Evolutionary conservation across 37 sponge, comb jelly and placozoan species (phyloP).

Genomic region (Bolinopsis microptera): DNA sequence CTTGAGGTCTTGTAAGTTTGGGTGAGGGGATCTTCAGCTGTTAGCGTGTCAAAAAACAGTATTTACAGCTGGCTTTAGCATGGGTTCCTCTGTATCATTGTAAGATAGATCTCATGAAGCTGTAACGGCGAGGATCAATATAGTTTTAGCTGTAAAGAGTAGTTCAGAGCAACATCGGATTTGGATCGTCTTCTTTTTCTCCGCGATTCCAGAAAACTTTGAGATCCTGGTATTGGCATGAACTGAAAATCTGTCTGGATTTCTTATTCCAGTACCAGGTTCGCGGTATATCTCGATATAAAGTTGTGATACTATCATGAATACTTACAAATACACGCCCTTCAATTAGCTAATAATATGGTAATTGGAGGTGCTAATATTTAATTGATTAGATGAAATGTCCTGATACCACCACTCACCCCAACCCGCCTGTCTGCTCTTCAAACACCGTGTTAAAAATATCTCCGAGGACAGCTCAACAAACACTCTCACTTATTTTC

Average conservation of each 20-base stretch:
- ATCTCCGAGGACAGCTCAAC: too few species aligned
- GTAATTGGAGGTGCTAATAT: background rate
- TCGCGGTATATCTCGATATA: too few species aligned
- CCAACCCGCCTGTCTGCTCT: too few species aligned
- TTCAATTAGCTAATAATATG: background rate
- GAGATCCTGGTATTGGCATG: too few species aligned
- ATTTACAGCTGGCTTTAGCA: background rate
- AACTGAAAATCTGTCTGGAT: too few species aligned
- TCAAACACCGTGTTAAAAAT: too few species aligned
- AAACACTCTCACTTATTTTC: too few species aligned
- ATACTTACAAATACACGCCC: background rate
- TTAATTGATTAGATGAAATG: background rate
- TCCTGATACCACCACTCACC: too few species aligned
- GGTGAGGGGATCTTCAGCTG: background rate
- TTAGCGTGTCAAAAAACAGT: background rate
- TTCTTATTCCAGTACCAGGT: too few species aligned
- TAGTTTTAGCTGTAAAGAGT: background rate
- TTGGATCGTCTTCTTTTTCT: background rate
- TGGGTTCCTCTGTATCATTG: background rate
- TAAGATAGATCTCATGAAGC: background rate
- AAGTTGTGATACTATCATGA: background rate
- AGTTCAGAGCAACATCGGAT: background rate
- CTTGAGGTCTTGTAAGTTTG: background rate
- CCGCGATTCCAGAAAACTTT: background rate
- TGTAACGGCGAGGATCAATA: background rate